Evolutionary conservation across 2,113 vertebrate genomes (phyloP), one percentile per base, ranked within the genome.

Genomic region (Xiphophorus couchianus): DNA sequence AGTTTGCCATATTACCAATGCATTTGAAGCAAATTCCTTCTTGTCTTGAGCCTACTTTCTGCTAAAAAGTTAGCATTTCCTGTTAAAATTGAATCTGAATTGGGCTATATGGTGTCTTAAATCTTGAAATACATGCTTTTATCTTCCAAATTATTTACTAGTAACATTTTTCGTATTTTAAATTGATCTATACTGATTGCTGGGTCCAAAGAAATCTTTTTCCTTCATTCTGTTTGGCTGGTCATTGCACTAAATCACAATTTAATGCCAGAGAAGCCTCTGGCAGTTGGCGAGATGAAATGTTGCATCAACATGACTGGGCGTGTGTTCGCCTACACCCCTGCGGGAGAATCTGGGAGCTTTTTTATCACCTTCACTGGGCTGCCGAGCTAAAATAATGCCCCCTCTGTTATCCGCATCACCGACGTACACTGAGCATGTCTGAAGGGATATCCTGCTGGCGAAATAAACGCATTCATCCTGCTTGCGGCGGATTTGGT

Each of bases 321-420:
- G 87, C 88, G 84, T 87, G 87, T 86, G 73, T 86, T 73, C 51
- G 5, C 61, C 84, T 76, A 69, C 80, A 70, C 77, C 75, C 84
- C 85, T 83, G 89, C 65, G 90, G 90, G 91, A 92, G 79, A 86
- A 95, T 95, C 95, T 96, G 91, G 95, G 94, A 96, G 94, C 93
- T 94, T 95, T 30, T 97, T 94, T 94, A 97, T 96, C 96, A 96
- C 97, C 95, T 96, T 94, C 93, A 35, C 94, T 90, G 92, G 95
- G 88, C 96, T 94, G 95, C 95, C 95, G 95, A 96, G 95, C 93
- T 96, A 96, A 95, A 95, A 95, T 95, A 96, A 96, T 94, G 94
- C 92, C 89, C 92, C 89, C 91, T 97, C 97, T 99, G 97, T 96
- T 98, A 97, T 97, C 95, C 96, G 97, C 97, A 97, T 98, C 96